These are phyloP conservation scores for Drosophila albomicans DNA, from an alignment of 1,140 invertebrate species.

Conservation along the genomic window DNA sequence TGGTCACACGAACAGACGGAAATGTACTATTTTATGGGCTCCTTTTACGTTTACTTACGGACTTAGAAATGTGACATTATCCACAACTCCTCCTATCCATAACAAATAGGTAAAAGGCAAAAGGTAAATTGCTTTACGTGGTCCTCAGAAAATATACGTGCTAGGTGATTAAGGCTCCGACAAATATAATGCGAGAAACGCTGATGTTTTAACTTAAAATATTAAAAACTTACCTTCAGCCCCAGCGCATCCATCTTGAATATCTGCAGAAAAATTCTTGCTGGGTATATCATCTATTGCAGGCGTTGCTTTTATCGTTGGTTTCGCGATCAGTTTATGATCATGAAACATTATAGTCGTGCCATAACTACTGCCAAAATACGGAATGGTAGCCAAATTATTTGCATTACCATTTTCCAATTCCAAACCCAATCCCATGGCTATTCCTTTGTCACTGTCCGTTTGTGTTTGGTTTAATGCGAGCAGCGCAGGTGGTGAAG, in stretches of 20 bases:
- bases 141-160: no score
- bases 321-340: slow-evolving; percentile 30
- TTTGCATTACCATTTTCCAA: slow-evolving; percentile 35
- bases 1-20: no score
- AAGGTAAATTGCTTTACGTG: no score
- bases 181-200: not conserved
- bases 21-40: no score
- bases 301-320: slow-evolving; percentile 3
- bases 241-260: slow-evolving; percentile 25
- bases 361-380: slow-evolving; percentile 54
- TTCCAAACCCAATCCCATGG: no score
- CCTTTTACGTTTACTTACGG: no score
- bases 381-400: slow-evolving; percentile 36
- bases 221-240: slow-evolving; percentile 43
- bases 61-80: no score
- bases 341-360: slow-evolving; percentile 41
- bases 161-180: no score
- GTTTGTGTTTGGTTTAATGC: slow-evolving; percentile 25
- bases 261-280: slow-evolving; percentile 4
- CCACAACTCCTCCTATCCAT: no score
- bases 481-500: slow-evolving; percentile 22
- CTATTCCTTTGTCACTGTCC: not conserved
- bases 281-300: slow-evolving; percentile 18
- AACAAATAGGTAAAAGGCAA: no score
- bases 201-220: no score